These are phyloP conservation scores for Diorhabda sublineata DNA, from an alignment of 1,140 invertebrate species.

Conservation along the genomic window DNA sequence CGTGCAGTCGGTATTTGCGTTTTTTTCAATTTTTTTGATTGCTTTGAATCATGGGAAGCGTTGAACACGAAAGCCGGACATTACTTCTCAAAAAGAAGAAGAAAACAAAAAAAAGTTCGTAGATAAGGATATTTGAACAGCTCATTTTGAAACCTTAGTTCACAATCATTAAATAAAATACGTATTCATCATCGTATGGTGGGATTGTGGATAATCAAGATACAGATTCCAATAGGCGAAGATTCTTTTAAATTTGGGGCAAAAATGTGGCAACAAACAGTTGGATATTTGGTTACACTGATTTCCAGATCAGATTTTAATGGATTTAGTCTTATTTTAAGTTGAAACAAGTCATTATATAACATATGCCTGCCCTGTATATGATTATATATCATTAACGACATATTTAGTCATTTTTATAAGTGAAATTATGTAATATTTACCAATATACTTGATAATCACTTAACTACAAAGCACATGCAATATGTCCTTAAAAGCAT, in stretches of 20 bases:
- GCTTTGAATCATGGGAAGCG: no score
- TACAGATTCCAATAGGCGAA: neutral
- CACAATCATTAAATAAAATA: no score
- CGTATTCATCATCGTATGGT: no score
- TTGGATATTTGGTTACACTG: neutral
- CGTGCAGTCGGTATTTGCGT: no score
- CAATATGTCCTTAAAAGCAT: slow-evolving; percentile 2
- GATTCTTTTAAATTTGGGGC: neutral
- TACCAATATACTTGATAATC: neutral
- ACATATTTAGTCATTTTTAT: neutral
- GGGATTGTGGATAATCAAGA: neutral
- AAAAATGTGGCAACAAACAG: neutral
- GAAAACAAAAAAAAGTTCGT: no score
- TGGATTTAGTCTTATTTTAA: neutral
- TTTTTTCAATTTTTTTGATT: no score
- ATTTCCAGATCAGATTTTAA: neutral
- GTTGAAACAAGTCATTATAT: neutral
- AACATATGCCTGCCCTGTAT: neutral
- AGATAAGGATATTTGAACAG: no score
- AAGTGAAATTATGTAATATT: neutral
- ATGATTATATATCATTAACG: neutral
- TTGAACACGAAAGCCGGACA: no score
- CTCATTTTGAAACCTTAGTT: no score
- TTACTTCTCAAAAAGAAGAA: no score
- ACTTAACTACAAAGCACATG: neutral